Conservation (phyloP, 2,113 vertebrate species). For the Siniperca knerii region DNA sequence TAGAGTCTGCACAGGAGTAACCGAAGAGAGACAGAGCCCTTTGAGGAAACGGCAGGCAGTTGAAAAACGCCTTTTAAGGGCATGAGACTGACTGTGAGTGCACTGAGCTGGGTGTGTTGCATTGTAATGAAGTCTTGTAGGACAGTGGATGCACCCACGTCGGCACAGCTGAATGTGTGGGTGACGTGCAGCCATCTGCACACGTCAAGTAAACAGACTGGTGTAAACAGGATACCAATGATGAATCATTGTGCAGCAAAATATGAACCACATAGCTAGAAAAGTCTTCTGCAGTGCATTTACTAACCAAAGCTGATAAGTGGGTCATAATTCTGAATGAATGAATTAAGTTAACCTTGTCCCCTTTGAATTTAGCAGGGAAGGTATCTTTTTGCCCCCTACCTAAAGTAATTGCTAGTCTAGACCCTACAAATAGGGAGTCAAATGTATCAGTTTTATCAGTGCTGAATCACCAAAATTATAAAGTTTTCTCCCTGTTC, state of each 20-base stretch:
- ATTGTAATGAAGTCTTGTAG: constrained; percentile 56
- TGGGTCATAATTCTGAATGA: constrained; percentile 13
- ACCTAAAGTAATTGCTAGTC: not conserved
- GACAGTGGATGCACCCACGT: constrained; percentile 26
- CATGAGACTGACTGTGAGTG: constrained; percentile 74
- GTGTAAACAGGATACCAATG: constrained; percentile 42
- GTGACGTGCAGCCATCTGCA: constrained; percentile 50
- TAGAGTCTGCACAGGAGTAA: constrained; percentile 63
- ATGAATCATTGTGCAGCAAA: constrained; percentile 1
- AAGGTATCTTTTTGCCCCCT: not conserved
- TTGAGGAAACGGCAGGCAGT: constrained; percentile 54
- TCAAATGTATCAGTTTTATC: not conserved
- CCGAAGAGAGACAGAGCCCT: not conserved
- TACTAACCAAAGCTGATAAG: not conserved
- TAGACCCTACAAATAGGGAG: not conserved
- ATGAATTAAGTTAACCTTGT: not conserved
- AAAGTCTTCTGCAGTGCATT: not conserved
- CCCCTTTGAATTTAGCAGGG: not conserved
- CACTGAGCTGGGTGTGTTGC: constrained; percentile 78
- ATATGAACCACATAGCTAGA: not conserved
- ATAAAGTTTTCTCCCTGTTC: not conserved
- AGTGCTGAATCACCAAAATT: not conserved
- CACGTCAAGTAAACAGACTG: constrained; percentile 17
- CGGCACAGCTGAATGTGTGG: constrained; percentile 31
- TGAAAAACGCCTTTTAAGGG: constrained; percentile 86